Base-by-base conservation (phyloP, 2,113 vertebrate species). In the Pteropus alecto region DNA sequence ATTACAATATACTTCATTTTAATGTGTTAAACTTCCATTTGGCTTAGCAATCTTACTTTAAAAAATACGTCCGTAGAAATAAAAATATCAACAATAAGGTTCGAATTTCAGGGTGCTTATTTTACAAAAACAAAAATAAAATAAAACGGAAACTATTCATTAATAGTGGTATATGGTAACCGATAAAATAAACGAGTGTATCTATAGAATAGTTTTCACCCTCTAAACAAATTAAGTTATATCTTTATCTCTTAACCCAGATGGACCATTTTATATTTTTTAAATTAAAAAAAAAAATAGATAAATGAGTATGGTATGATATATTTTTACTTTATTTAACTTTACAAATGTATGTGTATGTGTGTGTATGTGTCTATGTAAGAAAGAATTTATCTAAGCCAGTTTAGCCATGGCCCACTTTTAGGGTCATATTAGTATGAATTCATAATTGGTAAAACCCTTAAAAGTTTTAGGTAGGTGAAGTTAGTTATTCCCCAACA, bases 1-100 rank as follows among this genome's bases (percentile, higher is more conserved):
- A 82, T 65, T 63, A 82, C 86, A 93, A 86, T 74, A 38, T 30
- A 48, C 28, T 60, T 91, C 35, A 87, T 87, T 94, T 92, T 79
- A 65, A 73, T 67, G 30, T 70, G 85, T 81, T 74, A 79, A 26
- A 43, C 6, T 89, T 84, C 48, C 63, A 92, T 33, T 67, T 74
- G 18, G 5, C 77, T 7, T 70, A 43, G 15, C 28, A 88, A 87
- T 63, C 26, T 24, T 91, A 51, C 19, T 90, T 95, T 46, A 7
- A 84, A 93, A 82, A 70, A 54, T 67, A 43, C 3, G 33, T 35
- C 28, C 30, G 60, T 12, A 91, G 1, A 83, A 91, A 94, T 41
- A 48, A 94, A 85, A 85, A 81, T n/a, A 73, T 26, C 26, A 94
- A 48, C 11, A 93, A 87, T 91, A 91, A 87, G 43, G 24, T 63